Conservation (phyloP, 2,113 vertebrate species). For the Nothoprocta perdicaria region DNA sequence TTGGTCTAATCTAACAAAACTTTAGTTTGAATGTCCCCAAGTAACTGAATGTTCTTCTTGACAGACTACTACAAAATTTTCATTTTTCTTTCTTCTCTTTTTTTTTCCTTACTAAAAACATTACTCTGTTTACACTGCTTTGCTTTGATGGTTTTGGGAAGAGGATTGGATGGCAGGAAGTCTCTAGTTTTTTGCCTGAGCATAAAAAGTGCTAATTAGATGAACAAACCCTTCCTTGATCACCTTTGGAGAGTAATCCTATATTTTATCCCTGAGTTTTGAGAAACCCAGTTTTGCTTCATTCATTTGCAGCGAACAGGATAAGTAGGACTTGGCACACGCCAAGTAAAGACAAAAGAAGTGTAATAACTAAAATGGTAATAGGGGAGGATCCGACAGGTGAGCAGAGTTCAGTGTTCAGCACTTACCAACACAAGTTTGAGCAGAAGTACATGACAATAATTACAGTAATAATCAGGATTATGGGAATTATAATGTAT, state of each 20-base stretch:
- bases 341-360: not conserved
- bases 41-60: not conserved
- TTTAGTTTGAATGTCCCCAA: not conserved
- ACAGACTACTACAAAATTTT: not conserved
- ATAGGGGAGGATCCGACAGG: not conserved
- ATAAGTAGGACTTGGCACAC: not conserved
- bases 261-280: not conserved
- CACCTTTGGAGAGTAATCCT: not conserved
- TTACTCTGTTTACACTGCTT: no score
- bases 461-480: not conserved
- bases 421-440: not conserved
- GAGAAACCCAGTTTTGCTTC: not conserved
- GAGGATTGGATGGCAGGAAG: not conserved
- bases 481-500: not conserved
- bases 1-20: not conserved
- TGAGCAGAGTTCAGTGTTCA: not conserved
- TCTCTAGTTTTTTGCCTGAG: not conserved
- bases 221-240: not conserved
- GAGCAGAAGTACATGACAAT: not conserved
- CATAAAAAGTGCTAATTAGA: not conserved
- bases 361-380: accelerated
- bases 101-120: not conserved
- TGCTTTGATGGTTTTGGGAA: not conserved
- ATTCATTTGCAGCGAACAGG: not conserved
- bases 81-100: not conserved